A percentile compares a stretch with the other conserved stretches of the same genome.
Evolutionary conservation across 2,113 vertebrate species (phyloP).

Genomic region (Dipodomys spectabilis): DNA sequence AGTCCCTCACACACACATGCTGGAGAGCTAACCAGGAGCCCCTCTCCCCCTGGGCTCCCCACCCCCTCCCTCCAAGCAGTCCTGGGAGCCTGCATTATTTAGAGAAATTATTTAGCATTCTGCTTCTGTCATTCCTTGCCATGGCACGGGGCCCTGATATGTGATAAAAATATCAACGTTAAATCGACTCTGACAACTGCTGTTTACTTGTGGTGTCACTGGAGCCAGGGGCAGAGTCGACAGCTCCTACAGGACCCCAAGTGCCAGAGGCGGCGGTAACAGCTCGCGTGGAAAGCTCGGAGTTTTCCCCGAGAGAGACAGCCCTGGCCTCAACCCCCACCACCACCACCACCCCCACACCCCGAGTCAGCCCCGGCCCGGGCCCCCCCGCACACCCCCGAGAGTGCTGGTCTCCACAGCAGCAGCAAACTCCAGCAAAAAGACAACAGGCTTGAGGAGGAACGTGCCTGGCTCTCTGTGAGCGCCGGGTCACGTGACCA

Average conservation of each 20-base stretch:
- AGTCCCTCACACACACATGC: neutral
- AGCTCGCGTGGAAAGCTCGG: neutral
- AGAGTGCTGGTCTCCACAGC: neutral
- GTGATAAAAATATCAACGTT: slow-evolving; percentile 81
- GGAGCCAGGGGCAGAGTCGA: slow-evolving; percentile 54
- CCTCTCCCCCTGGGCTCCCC: neutral
- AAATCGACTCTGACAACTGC: slow-evolving; percentile 77
- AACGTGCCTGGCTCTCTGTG: accelerated
- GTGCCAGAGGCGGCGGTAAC: neutral
- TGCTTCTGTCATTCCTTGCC: slow-evolving; percentile 73
- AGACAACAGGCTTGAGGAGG: neutral
- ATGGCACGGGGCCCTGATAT: slow-evolving; percentile 67
- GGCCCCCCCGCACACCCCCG: neutral
- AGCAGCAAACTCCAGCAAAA: neutral
- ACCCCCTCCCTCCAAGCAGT: slow-evolving; percentile 65
- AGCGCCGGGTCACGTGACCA: neutral
- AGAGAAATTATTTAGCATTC: slow-evolving; percentile 81
- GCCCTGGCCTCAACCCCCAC: neutral
- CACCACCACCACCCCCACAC: no score
- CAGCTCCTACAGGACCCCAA: slow-evolving; percentile 60
- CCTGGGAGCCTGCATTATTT: slow-evolving; percentile 65
- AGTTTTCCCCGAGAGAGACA: neutral
- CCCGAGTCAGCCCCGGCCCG: neutral
- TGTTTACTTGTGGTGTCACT: slow-evolving; percentile 65
- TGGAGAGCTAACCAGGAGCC: neutral